A percentile compares a stretch with the other conserved stretches of the same genome.
Evolutionary conservation across 2,797 vertebrate species (phyloP).

Genomic region (Gadopsis marmoratus): DNA sequence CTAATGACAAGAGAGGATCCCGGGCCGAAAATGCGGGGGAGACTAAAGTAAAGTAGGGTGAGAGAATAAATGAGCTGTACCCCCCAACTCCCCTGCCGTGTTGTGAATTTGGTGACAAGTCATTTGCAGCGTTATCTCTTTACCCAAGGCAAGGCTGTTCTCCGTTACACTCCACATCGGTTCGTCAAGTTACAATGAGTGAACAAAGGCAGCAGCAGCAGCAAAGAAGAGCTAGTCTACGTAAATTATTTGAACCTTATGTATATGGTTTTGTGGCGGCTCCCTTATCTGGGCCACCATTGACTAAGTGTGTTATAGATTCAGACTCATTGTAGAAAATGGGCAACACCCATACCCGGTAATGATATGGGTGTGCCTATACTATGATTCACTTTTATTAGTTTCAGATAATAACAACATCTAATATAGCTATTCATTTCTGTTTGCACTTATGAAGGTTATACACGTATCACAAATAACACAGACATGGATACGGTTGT

Average conservation of each 20-base stretch:
- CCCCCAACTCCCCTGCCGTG: conserved; percentile 28
- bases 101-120: conserved; percentile 57
- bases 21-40: conserved; percentile 47
- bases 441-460: conserved; percentile 38
- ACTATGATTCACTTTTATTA: conserved; percentile 60
- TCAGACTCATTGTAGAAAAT: conserved; percentile 9
- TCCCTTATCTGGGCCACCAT: conserved; percentile 47
- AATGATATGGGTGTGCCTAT: conserved; percentile 29
- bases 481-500: conserved; percentile 7
- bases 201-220: conserved; percentile 60
- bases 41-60: conserved; percentile 39
- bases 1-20: conserved; percentile 71
- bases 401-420: conserved; percentile 39
- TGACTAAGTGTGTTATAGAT: conserved; percentile 32
- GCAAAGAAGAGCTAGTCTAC: conserved; percentile 40
- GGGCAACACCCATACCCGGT: conserved; percentile 32
- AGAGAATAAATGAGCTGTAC: conserved; percentile 59
- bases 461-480: conserved; percentile 23
- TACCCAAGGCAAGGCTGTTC: conserved; percentile 60
- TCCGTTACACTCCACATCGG: conserved; percentile 56
- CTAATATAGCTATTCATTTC: conserved; percentile 37
- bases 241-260: conserved; percentile 45
- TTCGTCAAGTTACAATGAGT: conserved; percentile 69
- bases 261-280: conserved; percentile 13
- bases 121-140: conserved; percentile 50